phyloP scores from a whole-genome alignment of 2,797 vertebrate species.

The Nothura maculosa region DNA sequence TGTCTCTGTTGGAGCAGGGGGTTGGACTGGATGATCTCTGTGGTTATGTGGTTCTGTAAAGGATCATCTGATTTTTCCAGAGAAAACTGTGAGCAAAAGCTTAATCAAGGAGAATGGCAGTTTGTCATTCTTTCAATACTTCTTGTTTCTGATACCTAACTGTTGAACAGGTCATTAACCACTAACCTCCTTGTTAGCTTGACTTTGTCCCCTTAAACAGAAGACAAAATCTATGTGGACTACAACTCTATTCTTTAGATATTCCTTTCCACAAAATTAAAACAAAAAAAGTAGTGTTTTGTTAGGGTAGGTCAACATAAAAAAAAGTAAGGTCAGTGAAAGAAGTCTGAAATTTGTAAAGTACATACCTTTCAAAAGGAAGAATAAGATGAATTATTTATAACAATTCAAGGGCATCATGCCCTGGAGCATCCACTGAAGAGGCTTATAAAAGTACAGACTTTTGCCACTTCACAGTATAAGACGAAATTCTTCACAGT shows the following conservation, averaged over 20 bases:
- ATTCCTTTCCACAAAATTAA: not conserved
- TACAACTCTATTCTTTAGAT: not conserved
- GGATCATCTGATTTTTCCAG: not conserved
- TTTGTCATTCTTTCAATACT: not conserved
- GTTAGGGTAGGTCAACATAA: not conserved
- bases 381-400: not conserved
- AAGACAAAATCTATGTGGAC: not conserved
- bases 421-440: not conserved
- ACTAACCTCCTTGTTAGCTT: not conserved
- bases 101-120: not conserved
- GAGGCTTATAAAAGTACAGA: not conserved
- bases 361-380: not conserved
- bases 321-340: not conserved
- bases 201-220: not conserved
- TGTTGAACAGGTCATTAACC: rapidly evolving
- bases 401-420: not conserved
- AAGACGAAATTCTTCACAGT: not conserved
- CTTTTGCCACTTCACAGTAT: not conserved
- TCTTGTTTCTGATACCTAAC: not conserved
- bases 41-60: not conserved
- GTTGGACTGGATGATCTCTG: too few species aligned
- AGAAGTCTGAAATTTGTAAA: not conserved
- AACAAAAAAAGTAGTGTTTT: not conserved
- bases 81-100: not conserved
- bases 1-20: too few species aligned